phyloP scores from a whole-genome alignment of 2,888 invertebrate species.

The Oligia latruncula region DNA sequence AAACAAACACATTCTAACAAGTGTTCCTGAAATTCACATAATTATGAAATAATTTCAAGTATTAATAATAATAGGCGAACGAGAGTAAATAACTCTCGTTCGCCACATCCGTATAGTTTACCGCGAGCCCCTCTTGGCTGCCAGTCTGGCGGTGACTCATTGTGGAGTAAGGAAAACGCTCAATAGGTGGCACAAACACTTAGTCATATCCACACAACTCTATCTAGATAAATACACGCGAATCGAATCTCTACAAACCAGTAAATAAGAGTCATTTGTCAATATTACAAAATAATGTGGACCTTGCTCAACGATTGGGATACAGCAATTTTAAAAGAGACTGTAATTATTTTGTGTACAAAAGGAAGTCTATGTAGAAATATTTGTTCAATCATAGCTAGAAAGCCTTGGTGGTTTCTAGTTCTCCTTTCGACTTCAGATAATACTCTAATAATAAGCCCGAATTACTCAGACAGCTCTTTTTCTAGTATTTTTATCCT shows the following conservation, averaged over 20 bases:
- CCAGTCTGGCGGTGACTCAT: constrained; percentile 55
- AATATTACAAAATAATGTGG: constrained; percentile 7
- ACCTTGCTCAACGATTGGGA: constrained; percentile 36
- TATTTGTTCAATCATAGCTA: constrained; percentile 27
- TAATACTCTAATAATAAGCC: not conserved
- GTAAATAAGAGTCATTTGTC: constrained; percentile 22
- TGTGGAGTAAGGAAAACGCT: constrained; percentile 53
- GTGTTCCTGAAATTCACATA: constrained; percentile 11
- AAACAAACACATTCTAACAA: constrained; percentile 9
- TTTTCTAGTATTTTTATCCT: constrained; percentile 3
- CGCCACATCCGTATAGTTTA: constrained; percentile 7
- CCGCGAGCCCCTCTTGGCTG: constrained; percentile 17
- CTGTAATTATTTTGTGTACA: constrained; percentile 33
- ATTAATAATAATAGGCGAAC: not conserved
- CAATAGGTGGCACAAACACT: constrained; percentile 54
- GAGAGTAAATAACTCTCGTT: constrained; percentile 6
- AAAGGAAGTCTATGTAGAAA: constrained; percentile 24
- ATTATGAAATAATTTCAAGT: constrained; percentile 13
- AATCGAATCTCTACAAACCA: constrained; percentile 16
- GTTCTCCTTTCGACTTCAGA: not conserved
- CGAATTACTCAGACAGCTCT: not conserved
- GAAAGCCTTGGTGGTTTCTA: constrained; percentile 28
- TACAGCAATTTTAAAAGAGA: constrained; percentile 20
- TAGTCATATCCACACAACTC: constrained; percentile 48
- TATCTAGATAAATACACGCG: constrained; percentile 27